Percentiles rank a stretch among this genome's conserved stretches.
Evolutionary conservation across 1,140 invertebrate genomes (phyloP).

Genomic region (Holcopasites calliopsidis): DNA sequence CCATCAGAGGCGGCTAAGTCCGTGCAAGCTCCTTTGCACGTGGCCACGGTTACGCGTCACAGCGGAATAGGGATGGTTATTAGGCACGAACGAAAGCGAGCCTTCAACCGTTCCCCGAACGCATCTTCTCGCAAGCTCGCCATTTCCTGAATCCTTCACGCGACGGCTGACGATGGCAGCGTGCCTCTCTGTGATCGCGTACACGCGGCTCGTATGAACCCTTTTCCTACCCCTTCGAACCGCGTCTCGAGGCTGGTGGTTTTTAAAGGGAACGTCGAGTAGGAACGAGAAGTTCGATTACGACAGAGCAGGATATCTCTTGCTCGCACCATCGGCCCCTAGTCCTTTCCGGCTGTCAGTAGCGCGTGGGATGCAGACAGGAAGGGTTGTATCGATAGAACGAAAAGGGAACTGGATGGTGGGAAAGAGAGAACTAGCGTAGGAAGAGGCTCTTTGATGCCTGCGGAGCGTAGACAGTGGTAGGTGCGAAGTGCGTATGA

Average conservation of each 20-base stretch:
- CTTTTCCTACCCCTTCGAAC: neutral
- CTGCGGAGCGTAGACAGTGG: conserved; percentile 47
- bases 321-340: conserved; percentile 51
- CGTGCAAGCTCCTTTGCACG: conserved; percentile 15
- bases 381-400: conserved; percentile 19
- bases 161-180: neutral
- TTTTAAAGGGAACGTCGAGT: conserved; percentile 53
- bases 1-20: conserved; percentile 16
- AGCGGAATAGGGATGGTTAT: conserved; percentile 36
- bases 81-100: conserved; percentile 25
- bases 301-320: conserved; percentile 55
- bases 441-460: conserved; percentile 55
- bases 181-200: neutral
- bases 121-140: neutral
- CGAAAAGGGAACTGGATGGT: neutral
- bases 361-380: neutral
- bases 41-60: neutral
- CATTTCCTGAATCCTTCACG: conserved; percentile 18
- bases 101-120: neutral
- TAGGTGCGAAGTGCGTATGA: conserved; percentile 69
- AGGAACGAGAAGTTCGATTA: conserved; percentile 61
- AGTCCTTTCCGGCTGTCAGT: conserved; percentile 42
- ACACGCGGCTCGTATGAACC: neutral
- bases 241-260: conserved; percentile 13
- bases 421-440: neutral